Percentiles rank a stretch among this genome's conserved stretches.
Conservation (phyloP, 2,888 invertebrate species). For the Agrotis exclamationis region DNA sequence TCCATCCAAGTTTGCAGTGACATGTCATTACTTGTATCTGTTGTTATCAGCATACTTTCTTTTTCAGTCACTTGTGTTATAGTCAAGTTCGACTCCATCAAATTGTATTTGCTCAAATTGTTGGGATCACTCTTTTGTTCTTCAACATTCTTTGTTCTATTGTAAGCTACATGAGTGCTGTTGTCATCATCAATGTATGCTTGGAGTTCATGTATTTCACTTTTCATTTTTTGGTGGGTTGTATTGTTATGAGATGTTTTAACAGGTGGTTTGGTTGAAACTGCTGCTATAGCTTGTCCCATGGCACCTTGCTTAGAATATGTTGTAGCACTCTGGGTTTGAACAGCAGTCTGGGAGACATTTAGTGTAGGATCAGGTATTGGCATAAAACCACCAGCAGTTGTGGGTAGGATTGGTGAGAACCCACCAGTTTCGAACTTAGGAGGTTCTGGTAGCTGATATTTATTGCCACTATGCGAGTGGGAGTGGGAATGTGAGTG, state of each 20-base stretch:
- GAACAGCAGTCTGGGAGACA: conserved; percentile 70
- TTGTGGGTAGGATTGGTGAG: conserved; percentile 94
- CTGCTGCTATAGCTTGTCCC: conserved; percentile 70
- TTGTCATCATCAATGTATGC: conserved; percentile 84
- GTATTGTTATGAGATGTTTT: conserved; percentile 77
- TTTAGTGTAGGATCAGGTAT: conserved; percentile 85
- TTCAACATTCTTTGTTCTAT: conserved; percentile 86
- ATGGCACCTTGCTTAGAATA: conserved; percentile 73
- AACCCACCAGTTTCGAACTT: conserved; percentile 95
- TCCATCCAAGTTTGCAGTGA: conserved; percentile 85
- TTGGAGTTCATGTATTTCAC: conserved; percentile 87
- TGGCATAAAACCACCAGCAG: conserved; percentile 94
- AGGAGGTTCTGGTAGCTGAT: conserved; percentile 87
- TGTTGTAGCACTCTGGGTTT: conserved; percentile 52
- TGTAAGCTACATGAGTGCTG: conserved; percentile 84
- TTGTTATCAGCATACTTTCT: conserved; percentile 85
- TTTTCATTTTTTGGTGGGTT: conserved; percentile 84
- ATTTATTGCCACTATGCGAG: conserved; percentile 79
- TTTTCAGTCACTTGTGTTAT: conserved; percentile 87
- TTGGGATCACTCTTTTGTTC: conserved; percentile 84
- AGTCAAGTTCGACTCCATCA: conserved; percentile 87
- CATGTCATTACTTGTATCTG: conserved; percentile 87
- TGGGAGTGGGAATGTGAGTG: conserved; percentile 73
- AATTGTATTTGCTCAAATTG: conserved; percentile 84
- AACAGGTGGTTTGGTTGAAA: conserved; percentile 74